Evolutionary conservation across 2,113 vertebrate genomes (phyloP), one percentile per base, ranked within the genome.

Genomic region (Beaufortia kweichowensis): DNA sequence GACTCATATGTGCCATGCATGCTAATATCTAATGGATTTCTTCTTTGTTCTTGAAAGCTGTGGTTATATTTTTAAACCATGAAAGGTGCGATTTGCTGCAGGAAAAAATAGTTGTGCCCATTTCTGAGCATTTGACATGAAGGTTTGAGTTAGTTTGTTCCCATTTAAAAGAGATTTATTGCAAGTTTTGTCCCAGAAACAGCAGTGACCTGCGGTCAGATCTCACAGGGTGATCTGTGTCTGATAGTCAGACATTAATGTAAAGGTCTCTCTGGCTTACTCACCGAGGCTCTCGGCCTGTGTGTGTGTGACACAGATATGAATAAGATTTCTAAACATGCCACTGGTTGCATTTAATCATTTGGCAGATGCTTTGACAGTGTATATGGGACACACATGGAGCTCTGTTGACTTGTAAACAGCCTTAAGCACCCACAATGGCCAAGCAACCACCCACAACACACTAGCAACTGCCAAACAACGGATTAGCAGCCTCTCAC

Each of bases 1-100:
- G 64, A 69, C 65, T 70, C 12, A 28, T 76, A 65, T 70, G 78
- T 76, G 78, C 14, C 15, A 14, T 61, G 65, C 46, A 80, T 80
- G 65, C 65, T 76, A 80, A 80, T 63, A 57, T 19, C 46, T 10
- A 10, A 56, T 66, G 57, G 23, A 19, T 63, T 60, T 63, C 31
- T 23, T 43, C 65, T 80, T 39, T 70, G 57, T 70, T 63, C 26
- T 53, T 70, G 56, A 60, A 76, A 69, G 75, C 55, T 61, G 28
- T 61, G 26, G 26, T 31, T 68, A 50, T 68, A 33, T 68, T 53
- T 33, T 53, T 53, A 68, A 68, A 68, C 46, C 28, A 10, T 68
- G 26, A 68, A 68, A 53, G 28, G 46, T 53, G 66, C 28, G 23
- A 53, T 68, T 68, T 31, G 28, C 46, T 50, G 26, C 65, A 5